These are phyloP conservation scores for Aleadryas rufinucha DNA, from an alignment of 2,113 vertebrate species.

Conservation along the genomic window DNA sequence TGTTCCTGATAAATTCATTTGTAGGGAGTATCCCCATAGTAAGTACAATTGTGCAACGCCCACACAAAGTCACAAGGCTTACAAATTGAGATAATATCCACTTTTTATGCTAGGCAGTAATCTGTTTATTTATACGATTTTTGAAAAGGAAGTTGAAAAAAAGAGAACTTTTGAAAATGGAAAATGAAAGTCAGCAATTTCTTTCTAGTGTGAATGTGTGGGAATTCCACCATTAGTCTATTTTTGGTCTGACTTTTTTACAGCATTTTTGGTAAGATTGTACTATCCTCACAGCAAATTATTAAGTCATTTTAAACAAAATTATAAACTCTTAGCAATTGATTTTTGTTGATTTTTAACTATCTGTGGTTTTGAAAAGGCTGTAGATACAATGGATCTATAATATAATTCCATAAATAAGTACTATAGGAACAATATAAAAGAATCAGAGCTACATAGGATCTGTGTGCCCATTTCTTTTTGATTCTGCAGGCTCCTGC, in stretches of 20 bases:
- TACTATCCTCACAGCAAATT: background rate
- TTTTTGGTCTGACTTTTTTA: background rate
- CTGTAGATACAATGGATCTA: background rate
- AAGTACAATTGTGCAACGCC: background rate
- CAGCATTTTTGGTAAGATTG: background rate
- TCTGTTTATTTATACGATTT: background rate
- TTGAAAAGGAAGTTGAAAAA: background rate
- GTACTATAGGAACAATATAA: background rate
- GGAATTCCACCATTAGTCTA: background rate
- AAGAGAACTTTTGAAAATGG: background rate
- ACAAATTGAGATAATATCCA: background rate
- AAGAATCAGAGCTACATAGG: background rate
- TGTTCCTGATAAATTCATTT: background rate
- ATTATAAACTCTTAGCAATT: background rate
- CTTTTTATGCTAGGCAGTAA: background rate
- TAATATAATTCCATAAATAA: background rate
- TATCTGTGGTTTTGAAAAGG: background rate
- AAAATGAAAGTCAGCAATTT: slow-evolving; percentile 12
- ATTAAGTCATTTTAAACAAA: background rate
- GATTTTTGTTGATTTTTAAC: background rate
- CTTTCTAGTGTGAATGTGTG: background rate
- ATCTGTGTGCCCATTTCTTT: background rate
- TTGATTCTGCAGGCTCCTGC: background rate
- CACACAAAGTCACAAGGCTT: background rate
- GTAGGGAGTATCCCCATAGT: background rate